phyloP scores from a whole-genome alignment of 2,888 invertebrate species.

The Drosophila greeni region DNA sequence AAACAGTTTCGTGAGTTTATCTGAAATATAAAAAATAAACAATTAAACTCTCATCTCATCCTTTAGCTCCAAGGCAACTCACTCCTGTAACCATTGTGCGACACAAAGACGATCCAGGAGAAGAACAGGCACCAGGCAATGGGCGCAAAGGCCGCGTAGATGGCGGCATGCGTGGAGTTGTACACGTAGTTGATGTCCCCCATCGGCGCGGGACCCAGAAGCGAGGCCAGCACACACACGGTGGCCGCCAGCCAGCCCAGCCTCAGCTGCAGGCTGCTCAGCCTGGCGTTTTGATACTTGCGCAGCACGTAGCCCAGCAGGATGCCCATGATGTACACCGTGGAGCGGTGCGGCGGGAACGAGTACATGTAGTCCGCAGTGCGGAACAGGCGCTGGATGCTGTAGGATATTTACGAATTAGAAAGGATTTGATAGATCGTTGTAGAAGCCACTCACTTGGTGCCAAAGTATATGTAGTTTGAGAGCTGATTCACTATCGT shows the following conservation, averaged over 20 bases:
- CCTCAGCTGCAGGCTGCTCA: conserved; percentile 79
- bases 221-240: conserved; percentile 80
- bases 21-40: conserved; percentile 72
- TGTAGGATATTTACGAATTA: conserved; percentile 63
- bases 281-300: conserved; percentile 78
- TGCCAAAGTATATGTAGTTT: conserved; percentile 85
- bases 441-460: conserved; percentile 81
- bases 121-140: conserved; percentile 85
- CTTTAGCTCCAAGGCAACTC: conserved; percentile 39
- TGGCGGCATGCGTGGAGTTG: conserved; percentile 83
- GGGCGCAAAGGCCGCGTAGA: conserved; percentile 85
- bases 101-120: conserved; percentile 84
- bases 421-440: no score
- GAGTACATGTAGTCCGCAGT: conserved; percentile 86
- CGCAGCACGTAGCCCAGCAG: conserved; percentile 82
- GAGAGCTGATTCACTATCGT: conserved; percentile 82
- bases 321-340: conserved; percentile 85
- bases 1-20: conserved; percentile 80
- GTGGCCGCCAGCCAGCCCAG: conserved; percentile 81
- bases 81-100: conserved; percentile 83
- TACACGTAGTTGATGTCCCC: conserved; percentile 82
- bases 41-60: not conserved
- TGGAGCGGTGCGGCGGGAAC: conserved; percentile 83
- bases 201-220: conserved; percentile 84
- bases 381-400: conserved; percentile 83